Evolutionary conservation across 2,113 vertebrate species (phyloP), one percentile per base, ranked within the genome.

Genomic region (Recurvirostra avosetta): DNA sequence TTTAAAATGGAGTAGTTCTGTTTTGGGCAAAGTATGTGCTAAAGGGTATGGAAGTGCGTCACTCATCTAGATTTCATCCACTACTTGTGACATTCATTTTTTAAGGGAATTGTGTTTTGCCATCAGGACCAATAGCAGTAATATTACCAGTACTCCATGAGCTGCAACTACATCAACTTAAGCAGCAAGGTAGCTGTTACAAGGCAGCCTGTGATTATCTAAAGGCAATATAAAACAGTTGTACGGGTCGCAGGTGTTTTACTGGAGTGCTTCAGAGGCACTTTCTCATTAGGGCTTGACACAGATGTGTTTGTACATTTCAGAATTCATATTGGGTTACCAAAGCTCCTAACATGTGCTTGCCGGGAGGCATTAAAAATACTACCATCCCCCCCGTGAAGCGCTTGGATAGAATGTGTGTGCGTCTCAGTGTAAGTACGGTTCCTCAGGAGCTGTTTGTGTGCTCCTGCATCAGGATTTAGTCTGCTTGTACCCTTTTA

Each of bases 381-480:
- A 15, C 23, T 34, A 5, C 61, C 26, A 47, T 23, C 19, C 38
- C 18, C 22, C 66, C 61, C 0, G 0, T 36, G 71, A 49, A 66
- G 26, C 16, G 38, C 36, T 72, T 55, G 41, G 10, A 5, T 11
- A 11, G 43, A 38, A 47, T 75, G 15, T 56, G 67, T 41, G 38
- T 9, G 1, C 14, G 26, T 65, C 10, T 55, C 70, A 45, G 70
- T 3, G 36, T 56, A 55, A 61, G 36, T 2, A 5, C n/a, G 26
- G 34, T 0, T 75, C 58, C 63, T 66, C 22, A 26, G 49, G 34
- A 34, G 36, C 21, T 79, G 17, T 41, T 40, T 34, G 1, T 38
- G 43, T 59, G 62, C n/a, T 61, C 20, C 25, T 47, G 19, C 4
- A 1, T 41, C 20, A 61, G 34, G 49, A 55, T 9, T 71, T 41